Evolutionary conservation across 2,888 invertebrate species (phyloP).

Genomic region (Physocephala rufipes): DNA sequence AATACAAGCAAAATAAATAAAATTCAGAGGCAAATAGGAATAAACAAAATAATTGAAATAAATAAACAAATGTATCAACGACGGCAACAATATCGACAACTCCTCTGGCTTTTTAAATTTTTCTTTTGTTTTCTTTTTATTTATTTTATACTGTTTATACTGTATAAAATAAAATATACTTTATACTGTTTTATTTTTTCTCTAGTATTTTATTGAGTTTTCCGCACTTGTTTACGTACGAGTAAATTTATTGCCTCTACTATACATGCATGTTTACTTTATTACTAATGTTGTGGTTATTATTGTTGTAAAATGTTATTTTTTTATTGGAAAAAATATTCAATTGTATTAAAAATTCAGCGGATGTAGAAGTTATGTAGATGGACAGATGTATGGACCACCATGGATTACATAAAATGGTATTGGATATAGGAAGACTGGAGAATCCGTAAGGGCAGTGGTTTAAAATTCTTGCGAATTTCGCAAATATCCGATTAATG

Average conservation of each 20-base stretch:
- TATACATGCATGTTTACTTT: not conserved
- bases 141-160: not conserved
- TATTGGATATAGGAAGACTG: not conserved
- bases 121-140: not conserved
- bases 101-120: no score
- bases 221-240: constrained; percentile 25
- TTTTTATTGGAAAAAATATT: not conserved
- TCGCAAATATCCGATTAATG: no score
- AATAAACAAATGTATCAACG: not conserved
- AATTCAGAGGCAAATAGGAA: no score
- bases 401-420: not conserved
- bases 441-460: no score
- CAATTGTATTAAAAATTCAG: not conserved
- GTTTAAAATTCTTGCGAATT: no score
- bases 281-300: not conserved
- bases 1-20: no score
- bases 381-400: not conserved
- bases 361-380: not conserved
- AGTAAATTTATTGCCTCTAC: constrained; percentile 22
- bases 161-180: not conserved
- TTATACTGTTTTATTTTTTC: not conserved
- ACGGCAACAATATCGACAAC: not conserved
- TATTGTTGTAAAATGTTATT: constrained; percentile 4
- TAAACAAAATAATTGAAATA: not conserved
- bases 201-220: constrained; percentile 25